Base-by-base conservation (phyloP, 2,888 invertebrate genomes). In the Xestia xanthographa region DNA sequence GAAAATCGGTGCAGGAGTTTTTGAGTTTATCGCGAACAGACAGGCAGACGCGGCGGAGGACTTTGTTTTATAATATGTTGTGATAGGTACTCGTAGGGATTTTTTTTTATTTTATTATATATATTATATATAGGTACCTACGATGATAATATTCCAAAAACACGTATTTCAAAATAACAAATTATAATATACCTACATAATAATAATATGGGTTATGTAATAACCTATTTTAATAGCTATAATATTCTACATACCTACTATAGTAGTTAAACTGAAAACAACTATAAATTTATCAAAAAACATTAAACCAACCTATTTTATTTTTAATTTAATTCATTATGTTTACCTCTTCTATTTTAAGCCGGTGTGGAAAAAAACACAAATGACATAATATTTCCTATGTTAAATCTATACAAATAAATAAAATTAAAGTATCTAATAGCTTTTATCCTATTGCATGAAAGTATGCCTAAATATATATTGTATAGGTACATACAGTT, bases 211-310 rank as follows among this genome's bases (percentile, higher is more conserved):
- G 34, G 34, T 34, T 8, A 20, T 48, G 20, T 8, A 22, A 48
- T 48, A 50, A 22, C 22, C 50, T 9, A 50, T 50, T 22, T 22
- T 9, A 50, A 22, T 50, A 50, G 0, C 9, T 50, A 50, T 22
- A 22, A 50, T 11, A 50, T 50, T 50, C 34, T 34, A 34, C 34
- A 34, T 34, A 34, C 34, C 22, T n/a, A 53, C n/a, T 53, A 22
- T 22, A 48, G 17, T 22, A 22, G 8, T 0, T 48, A 3, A 48
- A 48, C 48, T 8, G 48, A 8, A 48, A 50, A 50, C 50, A 12
- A 38, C 22, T 38, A 12, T 34, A 29, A 45, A 63, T 45, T n/a
- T 12, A 74, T 72, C 29, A 11, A 72, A n/a, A n/a, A 45, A n/a
- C 34, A 34, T 34, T n/a, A 43, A 17, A 12, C 26, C 12, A 20